A percentile compares a stretch with the other conserved stretches of the same genome.
These are phyloP conservation scores for Danio jaintianensis DNA, from an alignment of 2,797 vertebrate genomes.

Conservation along the genomic window DNA sequence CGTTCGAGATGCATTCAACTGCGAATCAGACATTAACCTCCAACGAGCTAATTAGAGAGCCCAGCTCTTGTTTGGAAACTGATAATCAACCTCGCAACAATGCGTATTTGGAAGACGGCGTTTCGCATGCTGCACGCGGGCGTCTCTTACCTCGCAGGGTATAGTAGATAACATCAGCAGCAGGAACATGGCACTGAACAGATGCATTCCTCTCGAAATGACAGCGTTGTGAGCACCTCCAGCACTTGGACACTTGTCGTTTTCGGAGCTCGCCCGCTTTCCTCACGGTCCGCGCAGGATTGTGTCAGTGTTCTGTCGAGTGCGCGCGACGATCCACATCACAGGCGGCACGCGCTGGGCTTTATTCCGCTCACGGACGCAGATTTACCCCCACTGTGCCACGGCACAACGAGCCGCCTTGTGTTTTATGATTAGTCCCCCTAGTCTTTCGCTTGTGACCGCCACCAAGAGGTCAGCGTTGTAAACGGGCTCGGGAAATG, in stretches of 20 bases:
- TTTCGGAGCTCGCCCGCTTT: constrained; percentile 66
- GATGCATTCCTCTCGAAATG: constrained; percentile 81
- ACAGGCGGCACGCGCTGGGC: constrained; percentile 65
- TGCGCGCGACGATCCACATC: constrained; percentile 80
- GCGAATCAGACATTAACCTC: constrained; percentile 24
- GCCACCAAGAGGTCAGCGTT: constrained; percentile 57
- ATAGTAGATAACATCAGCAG: constrained; percentile 81
- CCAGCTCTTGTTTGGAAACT: constrained; percentile 19
- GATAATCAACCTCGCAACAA: constrained; percentile 14
- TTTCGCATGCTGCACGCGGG: constrained; percentile 12
- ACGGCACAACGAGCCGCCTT: constrained; percentile 60
- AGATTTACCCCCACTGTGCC: constrained; percentile 67
- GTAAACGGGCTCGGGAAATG: constrained; percentile 6
- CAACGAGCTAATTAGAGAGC: constrained; percentile 10
- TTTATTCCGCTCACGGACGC: constrained; percentile 67
- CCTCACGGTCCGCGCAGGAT: constrained; percentile 71
- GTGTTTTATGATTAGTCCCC: constrained; percentile 48
- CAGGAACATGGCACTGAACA: constrained; percentile 85
- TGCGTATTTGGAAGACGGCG: constrained; percentile 30
- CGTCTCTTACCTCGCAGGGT: constrained; percentile 77
- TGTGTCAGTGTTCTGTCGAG: constrained; percentile 72
- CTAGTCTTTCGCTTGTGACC: constrained; percentile 38
- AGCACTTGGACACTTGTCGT: constrained; percentile 52
- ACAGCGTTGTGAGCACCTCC: constrained; percentile 70
- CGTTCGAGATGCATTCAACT: constrained; percentile 3